Conservation (phyloP, 2,797 vertebrate species). For the Discoglossus pictus region DNA sequence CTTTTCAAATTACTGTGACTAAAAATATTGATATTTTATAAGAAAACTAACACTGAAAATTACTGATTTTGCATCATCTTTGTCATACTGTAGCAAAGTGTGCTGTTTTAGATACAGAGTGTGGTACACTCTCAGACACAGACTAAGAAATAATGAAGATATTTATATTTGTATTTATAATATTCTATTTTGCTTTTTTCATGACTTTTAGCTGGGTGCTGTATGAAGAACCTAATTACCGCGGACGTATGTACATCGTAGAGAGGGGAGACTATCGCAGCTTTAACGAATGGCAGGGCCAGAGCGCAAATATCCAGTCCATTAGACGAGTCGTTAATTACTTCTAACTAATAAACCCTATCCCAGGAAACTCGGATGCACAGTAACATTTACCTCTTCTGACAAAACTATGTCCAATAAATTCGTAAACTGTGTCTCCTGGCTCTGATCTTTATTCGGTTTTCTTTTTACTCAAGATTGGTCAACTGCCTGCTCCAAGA, state of each 20-base stretch:
- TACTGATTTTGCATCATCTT: no score
- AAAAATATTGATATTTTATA: no score
- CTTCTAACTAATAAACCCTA: slow-evolving; percentile 70
- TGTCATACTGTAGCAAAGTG: no score
- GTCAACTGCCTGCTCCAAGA: no score
- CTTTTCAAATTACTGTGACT: no score
- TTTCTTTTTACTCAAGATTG: no score
- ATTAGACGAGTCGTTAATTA: slow-evolving; percentile 86
- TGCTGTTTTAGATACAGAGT: no score
- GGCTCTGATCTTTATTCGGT: slow-evolving; percentile 39
- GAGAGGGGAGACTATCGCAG: slow-evolving; percentile 84
- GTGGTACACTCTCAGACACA: no score
- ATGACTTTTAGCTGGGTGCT: slow-evolving; percentile 83
- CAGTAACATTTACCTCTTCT: slow-evolving; percentile 17
- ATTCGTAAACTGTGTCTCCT: slow-evolving; percentile 47
- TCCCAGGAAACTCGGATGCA: neutral
- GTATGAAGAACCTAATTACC: slow-evolving; percentile 91
- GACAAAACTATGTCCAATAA: slow-evolving; percentile 58
- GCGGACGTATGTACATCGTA: slow-evolving; percentile 87
- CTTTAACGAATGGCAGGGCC: slow-evolving; percentile 83
- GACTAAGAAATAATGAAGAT: no score
- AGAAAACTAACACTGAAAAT: no score
- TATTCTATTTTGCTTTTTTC: neutral
- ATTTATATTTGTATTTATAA: neutral
- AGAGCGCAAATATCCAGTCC: slow-evolving; percentile 85